Evolutionary conservation across 1,140 invertebrate species (phyloP), one percentile per base, ranked within the genome.

Genomic region (Antheraea pernyi): DNA sequence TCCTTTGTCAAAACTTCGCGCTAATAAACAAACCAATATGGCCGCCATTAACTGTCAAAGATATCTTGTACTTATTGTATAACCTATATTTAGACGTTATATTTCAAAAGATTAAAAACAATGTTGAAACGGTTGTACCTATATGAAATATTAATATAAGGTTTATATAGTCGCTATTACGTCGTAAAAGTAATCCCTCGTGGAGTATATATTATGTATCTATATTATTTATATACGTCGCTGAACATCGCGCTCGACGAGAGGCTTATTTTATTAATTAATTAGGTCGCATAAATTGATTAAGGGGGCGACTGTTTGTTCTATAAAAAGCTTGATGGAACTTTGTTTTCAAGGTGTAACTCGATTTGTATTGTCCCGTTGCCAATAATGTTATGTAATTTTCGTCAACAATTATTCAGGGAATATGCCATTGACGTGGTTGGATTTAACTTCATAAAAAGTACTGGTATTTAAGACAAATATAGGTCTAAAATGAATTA

Each of bases 261-360:
- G 30, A 37, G 30, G 59, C n/a, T 63, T 63, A 63, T 63, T 63
- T 63, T 63, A 63, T 63, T 36, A 30, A 63, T 63, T 63, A 63
- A 63, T 3, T 53, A 36, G 19, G 30, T 8, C 61, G 61, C 11
- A 36, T 63, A 37, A 36, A 63, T 63, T 63, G 37, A 37, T 37
- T 19, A 37, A 7, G 61, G 22, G 19, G 7, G 39, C 30, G 59
- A 11, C n/a, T 22, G 61, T 63, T 63, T 63, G 22, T n/a, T 37
- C 30, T 63, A 37, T 37, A 5, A 37, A 63, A 63, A 30, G 46
- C 0, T 53, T 16, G 11, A 6, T 16, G 0, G 46, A 16, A 16
- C 46, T 53, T 53, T 53, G 39, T 42, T 42, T 42, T 42, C 11
- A 42, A 42, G 11, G 39, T 30, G 11, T 42, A 42, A 42, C 39